Evolutionary conservation across 2,797 vertebrate genomes (phyloP).

Genomic region (Darevskia nairensis): DNA sequence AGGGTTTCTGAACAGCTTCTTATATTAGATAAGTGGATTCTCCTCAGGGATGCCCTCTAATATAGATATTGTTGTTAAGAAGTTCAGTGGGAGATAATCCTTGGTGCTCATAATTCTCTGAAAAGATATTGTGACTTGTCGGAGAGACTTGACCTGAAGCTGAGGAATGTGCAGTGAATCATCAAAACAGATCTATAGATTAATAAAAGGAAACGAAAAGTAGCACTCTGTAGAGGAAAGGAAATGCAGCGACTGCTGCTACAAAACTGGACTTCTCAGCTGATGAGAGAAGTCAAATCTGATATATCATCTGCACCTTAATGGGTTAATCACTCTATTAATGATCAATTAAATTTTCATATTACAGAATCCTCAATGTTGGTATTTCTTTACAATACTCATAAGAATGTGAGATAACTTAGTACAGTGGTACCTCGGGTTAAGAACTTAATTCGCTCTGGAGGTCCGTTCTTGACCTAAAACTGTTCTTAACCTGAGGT

Average conservation of each 20-base stretch:
- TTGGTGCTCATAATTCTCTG: conserved; percentile 51
- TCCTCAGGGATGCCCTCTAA: conserved; percentile 25
- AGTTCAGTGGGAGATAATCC: conserved; percentile 41
- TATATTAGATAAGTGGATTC: conserved; percentile 40
- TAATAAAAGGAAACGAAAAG: conserved; percentile 59
- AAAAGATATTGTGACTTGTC: conserved; percentile 52
- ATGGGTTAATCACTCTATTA: neutral
- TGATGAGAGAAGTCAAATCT: neutral
- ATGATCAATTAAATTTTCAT: neutral
- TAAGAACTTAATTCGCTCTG: too few species aligned
- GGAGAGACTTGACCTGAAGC: conserved; percentile 66
- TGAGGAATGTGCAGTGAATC: conserved; percentile 64
- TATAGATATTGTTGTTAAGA: conserved; percentile 43
- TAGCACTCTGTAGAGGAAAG: neutral
- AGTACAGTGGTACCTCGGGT: neutral
- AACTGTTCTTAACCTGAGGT: too few species aligned
- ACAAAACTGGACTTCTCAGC: neutral
- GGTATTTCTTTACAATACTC: neutral
- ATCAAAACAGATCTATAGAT: conserved; percentile 62
- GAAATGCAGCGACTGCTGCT: neutral
- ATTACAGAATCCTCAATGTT: neutral
- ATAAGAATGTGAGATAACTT: neutral
- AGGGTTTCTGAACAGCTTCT: conserved; percentile 34
- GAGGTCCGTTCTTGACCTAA: too few species aligned
- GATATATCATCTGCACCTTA: neutral